phyloP scores from a whole-genome alignment of 35 echinoderm and acorn worm genomes.

The Strongylocentrotus purpuratus region DNA sequence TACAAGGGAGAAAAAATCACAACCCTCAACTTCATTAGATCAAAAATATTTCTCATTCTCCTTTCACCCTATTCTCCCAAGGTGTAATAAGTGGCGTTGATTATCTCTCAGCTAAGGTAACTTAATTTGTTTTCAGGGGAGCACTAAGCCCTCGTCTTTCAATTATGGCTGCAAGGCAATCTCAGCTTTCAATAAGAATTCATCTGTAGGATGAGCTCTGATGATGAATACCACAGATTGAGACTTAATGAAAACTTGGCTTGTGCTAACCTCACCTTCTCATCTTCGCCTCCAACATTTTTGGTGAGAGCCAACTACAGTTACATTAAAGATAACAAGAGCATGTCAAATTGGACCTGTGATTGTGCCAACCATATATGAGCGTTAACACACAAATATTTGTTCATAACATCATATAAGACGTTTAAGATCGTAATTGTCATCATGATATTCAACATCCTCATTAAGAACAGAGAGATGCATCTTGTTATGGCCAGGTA shows the following conservation, averaged over 20 bases:
- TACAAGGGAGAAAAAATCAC: background rate
- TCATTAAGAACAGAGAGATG: no score
- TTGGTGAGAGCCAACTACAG: background rate
- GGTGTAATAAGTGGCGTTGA: constrained; percentile 48
- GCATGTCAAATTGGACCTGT: background rate
- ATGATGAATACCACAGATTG: constrained; percentile 48
- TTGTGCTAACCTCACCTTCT: constrained; percentile 16
- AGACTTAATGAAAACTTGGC: constrained; percentile 35
- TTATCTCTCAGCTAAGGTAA: constrained; percentile 34
- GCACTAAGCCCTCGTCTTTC: constrained; percentile 15
- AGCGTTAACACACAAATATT: no score
- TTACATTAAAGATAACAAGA: background rate
- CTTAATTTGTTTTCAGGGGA: constrained; percentile 43
- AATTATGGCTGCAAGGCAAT: constrained; percentile 17
- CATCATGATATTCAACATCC: no score
- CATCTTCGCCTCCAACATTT: background rate
- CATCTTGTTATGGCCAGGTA: no score
- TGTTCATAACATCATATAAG: no score
- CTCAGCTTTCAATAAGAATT: constrained; percentile 47
- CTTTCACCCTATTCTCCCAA: background rate
- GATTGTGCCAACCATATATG: no score
- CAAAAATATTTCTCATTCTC: constrained; percentile 3
- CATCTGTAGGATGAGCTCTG: constrained; percentile 41
- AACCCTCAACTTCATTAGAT: constrained; percentile 26
- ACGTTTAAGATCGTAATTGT: no score